A percentile compares a stretch with the other conserved stretches of the same genome.
phyloP scores from a whole-genome alignment of 1,140 invertebrate genomes.

The Pseudomyrmex pallidus region DNA sequence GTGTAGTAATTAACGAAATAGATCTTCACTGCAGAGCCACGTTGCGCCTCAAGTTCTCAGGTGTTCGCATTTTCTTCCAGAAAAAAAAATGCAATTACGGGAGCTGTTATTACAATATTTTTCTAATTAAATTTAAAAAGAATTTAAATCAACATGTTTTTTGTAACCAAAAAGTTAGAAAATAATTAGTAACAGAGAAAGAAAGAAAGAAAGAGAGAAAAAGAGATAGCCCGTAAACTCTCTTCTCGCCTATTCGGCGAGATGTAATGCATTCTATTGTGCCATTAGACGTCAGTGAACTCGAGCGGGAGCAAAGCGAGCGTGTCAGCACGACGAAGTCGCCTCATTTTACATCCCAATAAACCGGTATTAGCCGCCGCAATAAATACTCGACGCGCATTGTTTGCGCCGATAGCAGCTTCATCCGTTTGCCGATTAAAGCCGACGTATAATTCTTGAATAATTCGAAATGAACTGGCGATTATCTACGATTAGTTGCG shows the following conservation, averaged over 20 bases:
- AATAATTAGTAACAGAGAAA: constrained; percentile 13
- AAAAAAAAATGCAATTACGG: not conserved
- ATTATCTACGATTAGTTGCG: constrained; percentile 54
- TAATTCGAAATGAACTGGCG: constrained; percentile 53
- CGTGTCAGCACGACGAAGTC: constrained; percentile 72
- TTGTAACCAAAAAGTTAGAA: not conserved
- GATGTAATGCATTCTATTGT: constrained; percentile 46
- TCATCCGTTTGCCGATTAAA: constrained; percentile 70
- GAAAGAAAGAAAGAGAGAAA: too few species aligned
- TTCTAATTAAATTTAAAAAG: constrained; percentile 28
- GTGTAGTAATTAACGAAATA: not conserved
- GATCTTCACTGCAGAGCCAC: not conserved
- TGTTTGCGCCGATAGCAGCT: constrained; percentile 72
- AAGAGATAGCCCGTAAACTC: not conserved
- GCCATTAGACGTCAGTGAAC: constrained; percentile 49
- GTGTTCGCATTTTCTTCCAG: not conserved
- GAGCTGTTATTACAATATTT: not conserved
- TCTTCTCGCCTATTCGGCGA: not conserved
- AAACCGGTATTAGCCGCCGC: constrained; percentile 78
- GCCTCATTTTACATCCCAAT: constrained; percentile 80
- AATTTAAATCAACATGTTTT: not conserved
- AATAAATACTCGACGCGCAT: constrained; percentile 77
- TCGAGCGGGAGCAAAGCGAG: constrained; percentile 66
- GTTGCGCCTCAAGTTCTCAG: not conserved
- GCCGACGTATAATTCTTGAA: constrained; percentile 64